phyloP scores from a whole-genome alignment of 2,888 invertebrate genomes.

The Watsonalla cultraria region DNA sequence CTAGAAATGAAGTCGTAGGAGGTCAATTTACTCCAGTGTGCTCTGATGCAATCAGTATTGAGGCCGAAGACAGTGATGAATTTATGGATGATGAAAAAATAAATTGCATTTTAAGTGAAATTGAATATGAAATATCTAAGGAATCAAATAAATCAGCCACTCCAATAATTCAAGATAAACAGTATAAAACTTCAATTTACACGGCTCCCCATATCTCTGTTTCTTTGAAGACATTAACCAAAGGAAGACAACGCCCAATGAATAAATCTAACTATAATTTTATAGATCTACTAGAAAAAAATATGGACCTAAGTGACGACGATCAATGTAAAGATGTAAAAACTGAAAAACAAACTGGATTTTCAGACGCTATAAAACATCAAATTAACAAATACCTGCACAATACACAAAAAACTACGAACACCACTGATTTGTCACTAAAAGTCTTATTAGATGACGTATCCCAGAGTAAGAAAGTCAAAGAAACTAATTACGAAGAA shows the following conservation, averaged over 20 bases:
- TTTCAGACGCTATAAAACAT: conserved; percentile 51
- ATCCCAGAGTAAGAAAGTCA: neutral
- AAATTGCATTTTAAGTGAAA: conserved; percentile 46
- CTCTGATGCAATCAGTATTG: conserved; percentile 9
- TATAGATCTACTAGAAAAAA: conserved; percentile 47
- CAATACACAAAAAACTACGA: conserved; percentile 21
- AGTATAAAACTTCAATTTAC: neutral
- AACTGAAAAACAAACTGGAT: conserved; percentile 26
- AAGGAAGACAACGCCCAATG: neutral
- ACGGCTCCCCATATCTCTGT: too few relatives aligned
- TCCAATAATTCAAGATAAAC: neutral
- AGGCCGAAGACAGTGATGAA: conserved; percentile 27
- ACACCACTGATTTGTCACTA: conserved; percentile 14
- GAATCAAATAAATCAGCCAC: conserved; percentile 1
- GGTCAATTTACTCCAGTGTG: conserved; percentile 3
- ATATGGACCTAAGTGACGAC: conserved; percentile 30
- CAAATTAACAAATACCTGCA: conserved; percentile 48
- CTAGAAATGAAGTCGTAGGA: conserved; percentile 4
- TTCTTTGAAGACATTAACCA: neutral
- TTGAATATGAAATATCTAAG: conserved; percentile 55
- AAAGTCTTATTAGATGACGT: conserved; percentile 17
- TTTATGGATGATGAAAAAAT: conserved; percentile 42
- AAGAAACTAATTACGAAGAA: neutral
- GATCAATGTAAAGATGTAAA: conserved; percentile 15
- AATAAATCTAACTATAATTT: conserved; percentile 47